These are phyloP conservation scores for Salvelinus alpinus DNA, from an alignment of 2,113 vertebrate genomes.

Conservation along the genomic window DNA sequence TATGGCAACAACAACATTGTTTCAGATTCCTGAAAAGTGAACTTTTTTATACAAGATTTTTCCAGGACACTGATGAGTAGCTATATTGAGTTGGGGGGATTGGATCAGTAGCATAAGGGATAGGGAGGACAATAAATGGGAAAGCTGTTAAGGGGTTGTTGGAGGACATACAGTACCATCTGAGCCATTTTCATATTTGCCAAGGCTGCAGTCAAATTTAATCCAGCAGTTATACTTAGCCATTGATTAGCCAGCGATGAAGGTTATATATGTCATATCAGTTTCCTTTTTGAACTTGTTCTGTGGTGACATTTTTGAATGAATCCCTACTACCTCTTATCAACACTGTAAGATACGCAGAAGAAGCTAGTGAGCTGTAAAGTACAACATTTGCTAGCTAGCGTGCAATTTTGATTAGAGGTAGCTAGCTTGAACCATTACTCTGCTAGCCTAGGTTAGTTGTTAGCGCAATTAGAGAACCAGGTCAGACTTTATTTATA, in stretches of 20 bases:
- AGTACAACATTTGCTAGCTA: slow-evolving; percentile 11
- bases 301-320: neutral
- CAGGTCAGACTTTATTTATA: no score
- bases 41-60: neutral
- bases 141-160: neutral
- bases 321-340: slow-evolving; percentile 53
- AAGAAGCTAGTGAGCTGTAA: slow-evolving; percentile 24
- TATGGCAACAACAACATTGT: no score
- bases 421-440: neutral
- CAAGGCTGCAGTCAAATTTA: slow-evolving; percentile 57
- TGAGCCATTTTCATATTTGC: slow-evolving; percentile 49
- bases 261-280: slow-evolving; percentile 33
- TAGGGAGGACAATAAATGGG: neutral
- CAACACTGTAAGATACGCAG: slow-evolving; percentile 36
- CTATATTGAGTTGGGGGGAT: neutral
- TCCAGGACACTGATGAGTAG: neutral
- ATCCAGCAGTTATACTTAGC: slow-evolving; percentile 57
- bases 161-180: slow-evolving; percentile 1
- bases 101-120: neutral
- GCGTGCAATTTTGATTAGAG: neutral
- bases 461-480: slow-evolving; percentile 12
- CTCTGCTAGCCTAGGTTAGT: slow-evolving; percentile 9
- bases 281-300: slow-evolving; percentile 12
- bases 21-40: no score
- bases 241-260: slow-evolving; percentile 14